Base-by-base conservation (phyloP, 1,140 invertebrate species). In the Drosophila ercepeae region DNA sequence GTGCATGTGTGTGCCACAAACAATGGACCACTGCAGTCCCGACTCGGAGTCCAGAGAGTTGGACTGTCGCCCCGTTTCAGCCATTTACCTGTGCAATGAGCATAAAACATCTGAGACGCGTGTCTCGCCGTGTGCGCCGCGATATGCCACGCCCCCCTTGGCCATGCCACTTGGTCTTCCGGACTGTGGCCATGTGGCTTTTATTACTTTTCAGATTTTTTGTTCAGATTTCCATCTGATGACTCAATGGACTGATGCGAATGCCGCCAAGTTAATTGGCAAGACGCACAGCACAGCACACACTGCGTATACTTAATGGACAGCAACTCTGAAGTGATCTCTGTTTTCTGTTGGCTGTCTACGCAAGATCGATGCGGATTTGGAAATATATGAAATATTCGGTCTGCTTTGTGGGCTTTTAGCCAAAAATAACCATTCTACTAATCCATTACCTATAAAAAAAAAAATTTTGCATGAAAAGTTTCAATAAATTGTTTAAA, bases 81-180 rank as follows among this genome's bases (percentile, higher is more conserved):
- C 75, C 71, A 75, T 75, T 75, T 75, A 75, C 72, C 72, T 75
- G 72, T 59, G 71, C 71, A 75, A 75, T 75, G 71, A 75, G 73
- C 73, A 75, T 75, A 68, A 75, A 75, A 75, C 61, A 75, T 75
- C 53, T 68, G 54, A 68, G 73, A 75, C 71, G 73, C 73, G 71
- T 75, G 72, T 60, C 71, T 75, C 52, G 49, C 60, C 61, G 60
- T 58, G 46, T 55, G 70, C 68, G 29, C 21, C 29, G 51, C 49
- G 41, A 68, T 39, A 65, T 64, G 63, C 59, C 48, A 44, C 34
- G 27, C 51, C 42, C 42, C 5, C 13, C 11, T 29, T n/a, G 23
- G n/a, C 11, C 7, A 14, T 8, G 7, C 2, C 25, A 32, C 44
- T 25, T 29, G 36, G 39, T 65, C 36, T 23, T 70, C 46, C 60